A percentile compares a stretch with the other conserved stretches of the same genome.
Conservation (phyloP, 2,797 vertebrate species). For the Vireo griseus region DNA sequence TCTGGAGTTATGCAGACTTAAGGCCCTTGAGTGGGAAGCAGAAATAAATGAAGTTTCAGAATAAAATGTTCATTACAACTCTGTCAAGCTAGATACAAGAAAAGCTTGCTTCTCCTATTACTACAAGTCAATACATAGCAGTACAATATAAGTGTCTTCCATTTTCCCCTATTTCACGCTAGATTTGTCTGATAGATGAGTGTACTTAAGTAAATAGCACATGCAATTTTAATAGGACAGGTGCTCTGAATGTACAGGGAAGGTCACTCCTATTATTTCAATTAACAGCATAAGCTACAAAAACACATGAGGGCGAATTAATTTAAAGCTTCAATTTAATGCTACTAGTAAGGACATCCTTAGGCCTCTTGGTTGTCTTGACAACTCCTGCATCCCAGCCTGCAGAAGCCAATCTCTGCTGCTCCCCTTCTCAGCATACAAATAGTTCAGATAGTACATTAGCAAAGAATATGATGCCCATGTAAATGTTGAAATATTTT, state of each 20-base stretch:
- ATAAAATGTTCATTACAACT: slow-evolving; percentile 45
- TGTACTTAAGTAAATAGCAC: slow-evolving; percentile 75
- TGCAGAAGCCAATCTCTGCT: slow-evolving; percentile 69
- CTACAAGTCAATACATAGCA: slow-evolving; percentile 54
- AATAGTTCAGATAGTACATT: slow-evolving; percentile 75
- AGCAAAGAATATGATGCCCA: slow-evolving; percentile 77
- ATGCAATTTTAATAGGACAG: slow-evolving; percentile 76
- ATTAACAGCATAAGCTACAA: slow-evolving; percentile 78
- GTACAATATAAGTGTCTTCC: slow-evolving; percentile 64
- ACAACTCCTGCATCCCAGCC: slow-evolving; percentile 76
- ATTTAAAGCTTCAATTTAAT: slow-evolving; percentile 79
- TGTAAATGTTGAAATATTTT: slow-evolving; percentile 81
- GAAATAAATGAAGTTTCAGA: slow-evolving; percentile 62
- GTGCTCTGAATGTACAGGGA: slow-evolving; percentile 71
- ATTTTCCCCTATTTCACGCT: slow-evolving; percentile 73
- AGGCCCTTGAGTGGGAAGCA: slow-evolving; percentile 1
- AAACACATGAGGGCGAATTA: slow-evolving; percentile 77
- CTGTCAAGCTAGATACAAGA: slow-evolving; percentile 50
- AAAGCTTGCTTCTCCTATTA: slow-evolving; percentile 55
- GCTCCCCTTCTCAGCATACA: slow-evolving; percentile 69
- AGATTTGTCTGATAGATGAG: slow-evolving; percentile 76
- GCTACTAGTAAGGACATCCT: slow-evolving; percentile 74
- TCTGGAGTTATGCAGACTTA: slow-evolving; percentile 1
- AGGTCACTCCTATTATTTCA: slow-evolving; percentile 80
- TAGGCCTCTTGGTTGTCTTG: slow-evolving; percentile 80